Conservation (phyloP, 1,140 invertebrate species). For the Lasioglossum baleicum region DNA sequence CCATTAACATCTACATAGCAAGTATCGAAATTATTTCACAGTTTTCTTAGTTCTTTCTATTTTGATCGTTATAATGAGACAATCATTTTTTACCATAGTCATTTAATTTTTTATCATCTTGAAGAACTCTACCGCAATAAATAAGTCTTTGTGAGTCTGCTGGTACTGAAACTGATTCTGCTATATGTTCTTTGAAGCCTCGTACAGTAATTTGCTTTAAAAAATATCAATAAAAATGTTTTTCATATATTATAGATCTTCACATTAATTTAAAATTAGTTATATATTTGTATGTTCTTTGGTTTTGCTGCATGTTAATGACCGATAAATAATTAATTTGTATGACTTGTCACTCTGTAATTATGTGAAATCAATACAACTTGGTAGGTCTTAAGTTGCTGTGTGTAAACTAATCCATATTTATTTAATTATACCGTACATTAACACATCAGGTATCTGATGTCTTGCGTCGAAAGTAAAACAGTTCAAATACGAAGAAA, state of each 20-base stretch:
- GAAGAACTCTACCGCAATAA: slow-evolving; percentile 94
- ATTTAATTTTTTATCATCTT: slow-evolving; percentile 92
- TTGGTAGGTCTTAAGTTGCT: neutral
- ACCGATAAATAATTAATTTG: neutral
- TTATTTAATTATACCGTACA: neutral
- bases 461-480: neutral
- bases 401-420: neutral
- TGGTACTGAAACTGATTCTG: slow-evolving; percentile 87
- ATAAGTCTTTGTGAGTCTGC: slow-evolving; percentile 93
- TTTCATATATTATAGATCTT: neutral
- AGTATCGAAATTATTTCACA: neutral
- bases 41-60: neutral
- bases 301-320: neutral
- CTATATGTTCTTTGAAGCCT: slow-evolving; percentile 92
- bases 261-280: neutral
- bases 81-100: slow-evolving; percentile 88
- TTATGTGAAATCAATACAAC: neutral
- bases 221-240: neutral
- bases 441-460: neutral
- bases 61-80: neutral
- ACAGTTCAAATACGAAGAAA: neutral
- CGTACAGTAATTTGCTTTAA: slow-evolving; percentile 88
- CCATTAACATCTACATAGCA: slow-evolving; percentile 89
- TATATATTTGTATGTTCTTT: neutral
- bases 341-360: neutral